Evolutionary conservation across 2,888 invertebrate genomes (phyloP), one percentile per base, ranked within the genome.

Genomic region (Volucella inanis): DNA sequence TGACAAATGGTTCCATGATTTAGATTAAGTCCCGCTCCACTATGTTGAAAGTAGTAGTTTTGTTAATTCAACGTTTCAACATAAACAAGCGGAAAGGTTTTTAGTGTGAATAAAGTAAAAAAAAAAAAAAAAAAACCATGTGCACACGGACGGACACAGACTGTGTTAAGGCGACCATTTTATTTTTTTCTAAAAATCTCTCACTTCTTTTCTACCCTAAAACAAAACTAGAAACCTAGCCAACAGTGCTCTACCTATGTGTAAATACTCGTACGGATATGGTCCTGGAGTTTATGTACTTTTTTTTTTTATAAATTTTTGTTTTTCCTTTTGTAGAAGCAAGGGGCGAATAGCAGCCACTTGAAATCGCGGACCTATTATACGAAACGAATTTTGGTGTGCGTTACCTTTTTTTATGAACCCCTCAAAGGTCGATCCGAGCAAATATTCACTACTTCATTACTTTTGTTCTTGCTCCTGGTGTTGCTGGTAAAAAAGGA

Each of bases 311-410:
- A 6, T 61, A 76, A 61, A 45, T 70, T 59, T 41, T 64, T 70
- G 78, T 64, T 74, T 71, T 83, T 78, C 74, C 78, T 74, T 74
- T 47, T 70, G 18, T 52, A 59, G 49, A 57, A 68, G 55, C 70
- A 74, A 57, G 57, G 70, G 74, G 79, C 70, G 68, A 22, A 61
- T 78, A 49, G 70, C 74, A 83, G 78, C 83, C 83, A 84, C 83
- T 84, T 84, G 83, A 84, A 75, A 79, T 79, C 74, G 70, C 75
- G 54, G 52, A 50, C 68, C 14, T 31, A 70, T 74, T 70, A 64
- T 70, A 62, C 54, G 31, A 31, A 31, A 50, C 70, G 72, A 54
- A 54, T 71, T 81, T 82, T 82, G 38, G 65, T 71, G 43, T 76
- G 54, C 81, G 71, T 71, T 76, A 76, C 71, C 55, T 68, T 65